phyloP scores from a whole-genome alignment of 2,797 vertebrate species.

The Syndactyla subalaris region DNA sequence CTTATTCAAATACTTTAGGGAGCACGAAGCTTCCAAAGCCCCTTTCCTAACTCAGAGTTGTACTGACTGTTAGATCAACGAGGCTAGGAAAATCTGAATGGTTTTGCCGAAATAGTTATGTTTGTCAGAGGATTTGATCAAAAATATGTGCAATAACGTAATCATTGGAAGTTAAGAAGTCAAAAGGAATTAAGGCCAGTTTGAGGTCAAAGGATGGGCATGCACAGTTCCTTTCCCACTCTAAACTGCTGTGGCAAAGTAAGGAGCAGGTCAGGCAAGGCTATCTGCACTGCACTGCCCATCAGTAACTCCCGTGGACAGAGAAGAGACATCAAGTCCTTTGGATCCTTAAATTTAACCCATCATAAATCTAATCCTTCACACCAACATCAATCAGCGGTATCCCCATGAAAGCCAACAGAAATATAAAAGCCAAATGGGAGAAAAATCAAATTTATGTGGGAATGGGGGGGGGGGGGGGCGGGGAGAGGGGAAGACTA shows the following conservation, averaged over 20 bases:
- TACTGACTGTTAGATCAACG: neutral
- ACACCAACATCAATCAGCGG: neutral
- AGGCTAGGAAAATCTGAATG: neutral
- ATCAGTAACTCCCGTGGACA: neutral
- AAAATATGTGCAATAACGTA: neutral
- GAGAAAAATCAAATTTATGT: neutral
- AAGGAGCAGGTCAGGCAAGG: neutral
- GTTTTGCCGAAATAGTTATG: neutral
- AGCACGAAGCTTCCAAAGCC: neutral
- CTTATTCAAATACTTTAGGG: neutral
- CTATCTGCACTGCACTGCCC: neutral
- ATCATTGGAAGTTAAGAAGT: neutral
- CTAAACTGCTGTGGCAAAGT: neutral
- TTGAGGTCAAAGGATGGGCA: neutral
- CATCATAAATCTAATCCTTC: neutral
- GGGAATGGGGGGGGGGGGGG: neutral
- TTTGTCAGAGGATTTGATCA: neutral
- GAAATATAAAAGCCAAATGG: neutral
- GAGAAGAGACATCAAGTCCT: neutral
- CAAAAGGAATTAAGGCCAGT: neutral
- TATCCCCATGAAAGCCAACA: neutral
- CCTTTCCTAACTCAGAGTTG: neutral
- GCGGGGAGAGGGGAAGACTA: too few species aligned
- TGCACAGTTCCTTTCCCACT: accelerated
- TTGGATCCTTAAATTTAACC: neutral